Evolutionary conservation across 35 echinoderm and acorn worm species (phyloP), one percentile per base, ranked within the genome.

Genomic region (Diadema setosum): DNA sequence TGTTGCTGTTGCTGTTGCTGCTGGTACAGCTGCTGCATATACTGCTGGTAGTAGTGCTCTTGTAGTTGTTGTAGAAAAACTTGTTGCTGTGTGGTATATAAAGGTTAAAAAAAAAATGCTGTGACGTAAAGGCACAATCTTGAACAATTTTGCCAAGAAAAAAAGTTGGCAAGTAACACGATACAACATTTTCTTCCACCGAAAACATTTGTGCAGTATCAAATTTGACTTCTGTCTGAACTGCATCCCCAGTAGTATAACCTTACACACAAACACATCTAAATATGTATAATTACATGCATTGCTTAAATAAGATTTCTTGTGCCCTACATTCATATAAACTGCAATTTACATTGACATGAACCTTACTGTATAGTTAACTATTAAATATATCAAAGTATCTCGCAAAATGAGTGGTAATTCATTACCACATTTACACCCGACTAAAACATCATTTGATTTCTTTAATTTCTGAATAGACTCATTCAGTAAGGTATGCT

Each of bases 1-100:
- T 82, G 58, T 50, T 93, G 39, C 78, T 60, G 65, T 23, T 81
- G 44, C 42, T 85, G 50, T 48, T 91, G 92, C 46, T 94, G 92
- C 33, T 97, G 90, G 44, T 97, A 73, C 48, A 97, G 45, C 82
- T 97, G 95, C 41, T 94, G 92, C 80, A 98, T 76, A 84, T 98
- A 98, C 83, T 98, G 96, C 43, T 94, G 89, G 60, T 94, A 98
- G 69, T 98, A 98, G 50, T 94, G 88, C 60, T 98, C 96, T 87
- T 98, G 96, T 45, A 98, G 65, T 48, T 98, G 96, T 52, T 91
- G 89, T 75, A 94, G 84, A 56, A 91, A 94, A n/a, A 87, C 86
- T 83, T 94, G 92, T 98, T 98, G 96, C 96, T 98, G 96, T 26
- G n/a, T n/a, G n/a, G n/a, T 85, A 84, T 9, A 39, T 57, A 85